Conservation (phyloP, 2,797 vertebrate species). For the Margarornis squamiger region DNA sequence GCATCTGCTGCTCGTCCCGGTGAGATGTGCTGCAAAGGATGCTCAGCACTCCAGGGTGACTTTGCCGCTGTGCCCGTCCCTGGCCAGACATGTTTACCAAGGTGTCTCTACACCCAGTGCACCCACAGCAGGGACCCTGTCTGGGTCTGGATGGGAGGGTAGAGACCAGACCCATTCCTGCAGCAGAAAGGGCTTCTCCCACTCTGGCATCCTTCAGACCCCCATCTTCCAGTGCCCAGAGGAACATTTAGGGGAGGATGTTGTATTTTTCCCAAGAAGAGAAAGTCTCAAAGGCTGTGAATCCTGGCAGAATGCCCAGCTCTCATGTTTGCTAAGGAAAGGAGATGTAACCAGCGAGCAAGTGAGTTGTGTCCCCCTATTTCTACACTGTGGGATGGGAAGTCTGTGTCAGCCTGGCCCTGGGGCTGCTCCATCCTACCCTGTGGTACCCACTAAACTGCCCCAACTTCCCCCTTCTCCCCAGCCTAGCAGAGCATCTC, state of each 20-base stretch:
- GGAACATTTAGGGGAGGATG: background rate
- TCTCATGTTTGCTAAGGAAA: background rate
- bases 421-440: background rate
- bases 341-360: background rate
- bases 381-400: background rate
- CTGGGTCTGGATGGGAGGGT: background rate
- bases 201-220: background rate
- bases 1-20: background rate
- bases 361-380: background rate
- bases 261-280: background rate
- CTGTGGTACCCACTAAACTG: fast-evolving
- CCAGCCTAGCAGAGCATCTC: background rate
- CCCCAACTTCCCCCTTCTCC: background rate
- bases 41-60: background rate
- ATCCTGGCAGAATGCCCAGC: conserved; percentile 45
- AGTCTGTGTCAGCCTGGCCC: background rate
- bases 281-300: conserved; percentile 17
- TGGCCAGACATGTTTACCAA: fast-evolving
- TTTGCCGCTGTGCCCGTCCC: fast-evolving
- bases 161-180: background rate
- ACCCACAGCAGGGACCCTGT: background rate
- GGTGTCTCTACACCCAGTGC: background rate
- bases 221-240: background rate
- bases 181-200: background rate
- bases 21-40: background rate